A percentile compares a stretch with the other conserved stretches of the same genome.
These are phyloP conservation scores for Leptobrachium leishanense DNA, from an alignment of 2,113 vertebrate genomes.

Conservation along the genomic window DNA sequence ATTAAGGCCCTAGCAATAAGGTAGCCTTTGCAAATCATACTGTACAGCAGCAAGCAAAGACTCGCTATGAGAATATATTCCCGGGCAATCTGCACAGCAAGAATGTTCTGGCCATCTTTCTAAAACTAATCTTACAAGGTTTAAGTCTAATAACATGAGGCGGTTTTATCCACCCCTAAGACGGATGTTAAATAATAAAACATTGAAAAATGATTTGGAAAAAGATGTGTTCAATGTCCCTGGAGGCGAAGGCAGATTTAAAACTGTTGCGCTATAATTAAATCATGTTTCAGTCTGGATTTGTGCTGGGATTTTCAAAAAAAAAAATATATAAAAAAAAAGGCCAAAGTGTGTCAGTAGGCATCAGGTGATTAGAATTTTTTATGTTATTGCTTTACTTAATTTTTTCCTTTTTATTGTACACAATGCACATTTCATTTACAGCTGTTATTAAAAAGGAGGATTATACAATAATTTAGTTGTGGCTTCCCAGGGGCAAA, in stretches of 20 bases:
- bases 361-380: slow-evolving; percentile 6
- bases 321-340: neutral
- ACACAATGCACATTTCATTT: slow-evolving; percentile 13
- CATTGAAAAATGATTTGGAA: no score
- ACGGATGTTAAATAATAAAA: no score
- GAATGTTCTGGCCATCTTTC: neutral
- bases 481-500: slow-evolving; percentile 6
- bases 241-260: neutral
- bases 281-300: neutral
- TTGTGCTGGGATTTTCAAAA: neutral
- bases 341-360: neutral
- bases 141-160: slow-evolving; percentile 1
- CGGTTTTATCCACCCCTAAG: neutral
- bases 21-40: no score
- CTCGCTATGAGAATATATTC: neutral
- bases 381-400: neutral
- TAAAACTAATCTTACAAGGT: neutral
- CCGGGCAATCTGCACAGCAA: neutral
- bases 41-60: no score
- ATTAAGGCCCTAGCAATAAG: no score
- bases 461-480: slow-evolving; percentile 14
- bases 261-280: neutral
- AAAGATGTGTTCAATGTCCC: neutral
- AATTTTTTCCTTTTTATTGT: neutral
- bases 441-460: slow-evolving; percentile 4